Base-by-base conservation (phyloP, 2,888 invertebrate species). In the Chalcosyrphus nemorum region DNA sequence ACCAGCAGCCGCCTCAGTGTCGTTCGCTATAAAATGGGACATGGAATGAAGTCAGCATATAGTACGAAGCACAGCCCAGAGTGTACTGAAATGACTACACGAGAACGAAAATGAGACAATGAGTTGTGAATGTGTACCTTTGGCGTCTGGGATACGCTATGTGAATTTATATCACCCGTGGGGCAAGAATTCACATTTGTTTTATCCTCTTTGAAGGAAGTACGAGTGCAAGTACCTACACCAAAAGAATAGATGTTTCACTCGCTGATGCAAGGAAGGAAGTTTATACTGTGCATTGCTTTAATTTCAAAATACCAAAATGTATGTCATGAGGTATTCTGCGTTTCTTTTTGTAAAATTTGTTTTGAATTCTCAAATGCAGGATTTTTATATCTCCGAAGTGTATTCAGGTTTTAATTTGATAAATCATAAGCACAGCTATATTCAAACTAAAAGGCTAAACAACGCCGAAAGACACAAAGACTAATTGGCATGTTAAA, bases 21-120 rank as follows among this genome's bases (percentile, higher is more conserved):
- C 78, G 82, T 72, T 75, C 70, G 63, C 63, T 47, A 70, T 77
- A 38, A 78, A 82, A 66, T 68, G 29, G 82, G 52, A 78, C 81
- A 65, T 54, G 56, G 72, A 72, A 78, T 82, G 66, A 63, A 82
- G 78, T 78, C 82, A 78, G 71, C 61, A 66, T 56, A 19, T n/a
- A n/a, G n/a, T n/a, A 59, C 11, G 13, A 56, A 59, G 27, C 27
- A 41, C 35, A 71, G 50, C 29, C 57, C n/a, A n/a, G n/a, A 35
- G 56, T 38, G 29, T 38, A 38, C 52, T 75, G 63, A 66, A 75
- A 80, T 54, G 82, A 84, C 74, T 78, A 72, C 66, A 66, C 72
- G 41, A 61, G 54, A 61, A n/a, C n/a, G n/a, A 43, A 84, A 80
- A 84, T 75, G 74, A 84, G 80, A 84, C 84, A 84, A 70, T 84